phyloP scores from a whole-genome alignment of 2,888 invertebrate species.

The Hydropsyche betteni region DNA sequence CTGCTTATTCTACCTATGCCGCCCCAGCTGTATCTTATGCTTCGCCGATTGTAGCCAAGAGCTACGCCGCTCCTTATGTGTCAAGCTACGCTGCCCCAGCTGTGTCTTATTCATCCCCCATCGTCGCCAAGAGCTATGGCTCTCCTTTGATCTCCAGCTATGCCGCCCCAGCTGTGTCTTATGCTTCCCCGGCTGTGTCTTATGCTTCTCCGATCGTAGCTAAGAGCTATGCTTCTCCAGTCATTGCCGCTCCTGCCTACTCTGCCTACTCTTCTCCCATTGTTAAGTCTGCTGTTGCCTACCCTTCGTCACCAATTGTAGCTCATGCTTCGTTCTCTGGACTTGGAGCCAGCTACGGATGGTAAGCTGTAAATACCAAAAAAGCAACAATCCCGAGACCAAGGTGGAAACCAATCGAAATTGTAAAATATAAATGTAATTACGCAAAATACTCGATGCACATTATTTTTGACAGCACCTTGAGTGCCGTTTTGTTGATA shows the following conservation, averaged over 20 bases:
- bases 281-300: constrained; percentile 62
- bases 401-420: constrained; percentile 8
- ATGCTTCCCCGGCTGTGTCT: constrained; percentile 52
- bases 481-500: constrained; percentile 35
- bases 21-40: constrained; percentile 52
- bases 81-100: constrained; percentile 55
- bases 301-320: constrained; percentile 69
- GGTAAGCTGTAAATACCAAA: constrained; percentile 60
- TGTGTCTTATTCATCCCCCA: constrained; percentile 41
- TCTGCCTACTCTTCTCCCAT: constrained; percentile 59
- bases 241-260: constrained; percentile 56
- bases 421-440: no score
- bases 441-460: no score
- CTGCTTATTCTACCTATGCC: constrained; percentile 51
- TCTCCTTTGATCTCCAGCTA: constrained; percentile 43
- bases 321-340: constrained; percentile 73
- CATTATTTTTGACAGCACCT: neutral
- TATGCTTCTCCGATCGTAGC: constrained; percentile 33
- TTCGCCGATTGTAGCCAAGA: constrained; percentile 52
- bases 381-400: constrained; percentile 11
- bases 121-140: constrained; percentile 52
- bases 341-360: constrained; percentile 71
- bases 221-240: constrained; percentile 54
- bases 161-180: constrained; percentile 46
- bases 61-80: constrained; percentile 46